Conservation (phyloP, 2,888 invertebrate species). For the Drosophila mercatorum region DNA sequence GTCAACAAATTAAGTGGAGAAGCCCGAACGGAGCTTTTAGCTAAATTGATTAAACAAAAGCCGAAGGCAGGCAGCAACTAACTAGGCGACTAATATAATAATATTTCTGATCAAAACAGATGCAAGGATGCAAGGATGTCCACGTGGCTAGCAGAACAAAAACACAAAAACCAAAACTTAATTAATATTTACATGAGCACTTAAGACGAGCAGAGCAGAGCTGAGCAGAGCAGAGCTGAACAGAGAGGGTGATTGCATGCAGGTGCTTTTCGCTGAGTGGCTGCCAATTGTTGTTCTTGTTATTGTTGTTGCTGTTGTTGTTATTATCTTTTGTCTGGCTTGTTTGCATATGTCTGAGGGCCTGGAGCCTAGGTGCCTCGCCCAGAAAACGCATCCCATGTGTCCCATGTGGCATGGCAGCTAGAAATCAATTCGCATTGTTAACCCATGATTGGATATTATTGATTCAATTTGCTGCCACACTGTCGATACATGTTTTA, state of each 20-base stretch:
- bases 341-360: constrained; percentile 58
- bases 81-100: constrained; percentile 49
- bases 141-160: constrained; percentile 28
- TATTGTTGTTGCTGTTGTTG: constrained; percentile 41
- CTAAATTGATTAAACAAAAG: constrained; percentile 66
- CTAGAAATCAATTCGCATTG: constrained; percentile 81
- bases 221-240: not conserved
- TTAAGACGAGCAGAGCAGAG: constrained; percentile 16
- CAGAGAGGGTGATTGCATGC: not conserved
- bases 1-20: constrained; percentile 64
- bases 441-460: constrained; percentile 82
- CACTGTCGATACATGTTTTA: constrained; percentile 75
- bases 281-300: constrained; percentile 38
- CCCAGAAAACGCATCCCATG: constrained; percentile 26
- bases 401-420: constrained; percentile 57
- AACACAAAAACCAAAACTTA: constrained; percentile 67
- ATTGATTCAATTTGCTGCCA: constrained; percentile 82
- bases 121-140: constrained; percentile 8
- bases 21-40: constrained; percentile 6
- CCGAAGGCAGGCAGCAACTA: constrained; percentile 39
- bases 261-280: constrained; percentile 10
- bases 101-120: constrained; percentile 47
- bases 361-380: constrained; percentile 6
- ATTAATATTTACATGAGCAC: constrained; percentile 77
- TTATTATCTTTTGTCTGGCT: constrained; percentile 56